Evolutionary conservation across 2,113 vertebrate species (phyloP), one percentile per base, ranked within the genome.

Genomic region (Xyliphius kryptos): DNA sequence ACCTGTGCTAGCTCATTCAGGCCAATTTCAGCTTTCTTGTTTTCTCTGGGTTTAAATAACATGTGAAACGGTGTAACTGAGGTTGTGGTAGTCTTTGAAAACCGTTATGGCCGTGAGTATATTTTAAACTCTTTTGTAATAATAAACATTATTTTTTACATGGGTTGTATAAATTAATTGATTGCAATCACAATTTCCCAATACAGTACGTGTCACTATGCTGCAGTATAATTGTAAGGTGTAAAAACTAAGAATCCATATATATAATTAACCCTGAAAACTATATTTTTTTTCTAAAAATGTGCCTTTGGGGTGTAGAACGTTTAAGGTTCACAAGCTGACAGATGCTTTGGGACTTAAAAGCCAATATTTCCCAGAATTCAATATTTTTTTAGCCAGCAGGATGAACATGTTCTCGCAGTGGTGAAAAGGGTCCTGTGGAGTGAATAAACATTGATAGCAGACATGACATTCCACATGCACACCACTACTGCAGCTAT

Each of bases 341-440:
- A 55, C 70, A 72, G 47, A 63, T 62, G 64, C 66, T 70, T 49
- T 55, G 66, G 63, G 44, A 38, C 41, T 63, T 43, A 63, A 65
- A 46, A 47, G 60, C n/a, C 21, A 63, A 55, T 46, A 52, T 54
- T 68, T 68, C 65, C 65, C 21, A 44, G 55, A 68, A 68, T 72
- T 26, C 32, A 32, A 20, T 68, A 48, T 68, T 72, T 36, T 72
- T 68, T 64, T 53, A 67, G 26, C 60, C 60, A 64, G 60, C 60
- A 20, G 61, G 70, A 22, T 47, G 40, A 44, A 26, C 48, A 19
- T 61, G 65, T 14, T 59, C 8, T 57, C 20, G 19, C 36, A 17
- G 55, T 67, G 20, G 21, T 56, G 46, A n/a, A 16, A 44, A 13
- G 36, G 38, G 20, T 53, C 70, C 64, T 67, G 64, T 58, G 48